Evolutionary conservation across 2,888 invertebrate species (phyloP).

Genomic region (Cerastoderma edule): DNA sequence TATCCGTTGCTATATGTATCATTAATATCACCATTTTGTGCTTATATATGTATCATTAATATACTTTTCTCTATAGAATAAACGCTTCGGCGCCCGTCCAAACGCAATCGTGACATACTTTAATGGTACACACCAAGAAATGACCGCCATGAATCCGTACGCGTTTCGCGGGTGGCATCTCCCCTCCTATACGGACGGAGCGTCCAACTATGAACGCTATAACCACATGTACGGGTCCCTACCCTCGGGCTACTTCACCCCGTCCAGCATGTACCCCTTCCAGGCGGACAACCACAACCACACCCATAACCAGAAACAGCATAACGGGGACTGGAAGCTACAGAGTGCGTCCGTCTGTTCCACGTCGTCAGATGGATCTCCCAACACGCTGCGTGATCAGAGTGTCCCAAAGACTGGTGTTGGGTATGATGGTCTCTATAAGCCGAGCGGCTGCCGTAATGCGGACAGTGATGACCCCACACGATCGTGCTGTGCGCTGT

Average conservation of each 20-base stretch:
- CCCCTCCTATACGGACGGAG: conserved; percentile 75
- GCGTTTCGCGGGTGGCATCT: conserved; percentile 79
- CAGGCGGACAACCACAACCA: conserved; percentile 73
- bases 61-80: too few relatives aligned
- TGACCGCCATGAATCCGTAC: conserved; percentile 77
- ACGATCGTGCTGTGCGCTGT: conserved; percentile 76
- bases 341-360: conserved; percentile 69
- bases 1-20: too few relatives aligned
- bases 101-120: conserved; percentile 11
- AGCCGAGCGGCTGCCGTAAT: conserved; percentile 65
- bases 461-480: conserved; percentile 69
- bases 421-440: conserved; percentile 77
- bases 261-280: conserved; percentile 73
- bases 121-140: conserved; percentile 34
- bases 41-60: too few relatives aligned
- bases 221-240: conserved; percentile 78
- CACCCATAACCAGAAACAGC: conserved; percentile 73
- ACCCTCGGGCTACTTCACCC: conserved; percentile 77
- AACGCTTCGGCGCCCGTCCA: too few relatives aligned
- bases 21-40: too few relatives aligned
- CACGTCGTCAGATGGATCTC: conserved; percentile 65
- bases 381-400: conserved; percentile 59
- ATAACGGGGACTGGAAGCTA: conserved; percentile 76
- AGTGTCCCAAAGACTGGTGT: conserved; percentile 64
- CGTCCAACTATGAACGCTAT: conserved; percentile 74